phyloP scores from a whole-genome alignment of 2,797 vertebrate species.

The Microctenopoma stevenorrisi region DNA sequence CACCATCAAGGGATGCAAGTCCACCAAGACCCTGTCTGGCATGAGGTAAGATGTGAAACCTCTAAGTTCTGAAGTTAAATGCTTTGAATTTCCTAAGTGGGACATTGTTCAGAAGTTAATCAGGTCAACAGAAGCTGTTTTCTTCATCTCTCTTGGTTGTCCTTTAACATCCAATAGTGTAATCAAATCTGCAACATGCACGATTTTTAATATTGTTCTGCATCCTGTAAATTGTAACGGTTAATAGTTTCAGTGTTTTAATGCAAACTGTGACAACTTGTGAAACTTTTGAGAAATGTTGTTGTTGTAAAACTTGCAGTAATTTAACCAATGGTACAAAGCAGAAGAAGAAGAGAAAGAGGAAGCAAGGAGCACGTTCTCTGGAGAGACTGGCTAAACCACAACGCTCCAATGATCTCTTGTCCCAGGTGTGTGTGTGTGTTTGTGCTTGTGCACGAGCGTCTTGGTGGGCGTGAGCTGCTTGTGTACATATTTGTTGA shows the following conservation, averaged over 20 bases:
- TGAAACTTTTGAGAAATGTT: conserved; percentile 34
- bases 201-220: not conserved
- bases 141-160: too few relatives aligned
- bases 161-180: not conserved
- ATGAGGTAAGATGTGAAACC: conserved; percentile 81
- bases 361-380: conserved; percentile 89
- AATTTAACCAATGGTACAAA: conserved; percentile 90
- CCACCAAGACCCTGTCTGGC: conserved; percentile 86
- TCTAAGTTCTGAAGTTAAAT: not conserved
- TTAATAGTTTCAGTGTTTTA: conserved; percentile 10
- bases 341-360: conserved; percentile 91
- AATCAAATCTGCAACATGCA: not conserved
- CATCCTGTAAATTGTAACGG: not conserved
- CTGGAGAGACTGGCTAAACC: conserved; percentile 89
- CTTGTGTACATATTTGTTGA: conserved; percentile 16
- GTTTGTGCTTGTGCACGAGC: not conserved
- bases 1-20: conserved; percentile 96
- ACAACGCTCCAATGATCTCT: conserved; percentile 86
- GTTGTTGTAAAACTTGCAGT: conserved; percentile 73
- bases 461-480: conserved; percentile 15
- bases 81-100: not conserved
- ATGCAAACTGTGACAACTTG: conserved; percentile 16
- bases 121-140: not conserved
- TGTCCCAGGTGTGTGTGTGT: conserved; percentile 85
- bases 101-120: too few relatives aligned